Base-by-base conservation (phyloP, 2,113 vertebrate genomes). In the Gymnogyps californianus region DNA sequence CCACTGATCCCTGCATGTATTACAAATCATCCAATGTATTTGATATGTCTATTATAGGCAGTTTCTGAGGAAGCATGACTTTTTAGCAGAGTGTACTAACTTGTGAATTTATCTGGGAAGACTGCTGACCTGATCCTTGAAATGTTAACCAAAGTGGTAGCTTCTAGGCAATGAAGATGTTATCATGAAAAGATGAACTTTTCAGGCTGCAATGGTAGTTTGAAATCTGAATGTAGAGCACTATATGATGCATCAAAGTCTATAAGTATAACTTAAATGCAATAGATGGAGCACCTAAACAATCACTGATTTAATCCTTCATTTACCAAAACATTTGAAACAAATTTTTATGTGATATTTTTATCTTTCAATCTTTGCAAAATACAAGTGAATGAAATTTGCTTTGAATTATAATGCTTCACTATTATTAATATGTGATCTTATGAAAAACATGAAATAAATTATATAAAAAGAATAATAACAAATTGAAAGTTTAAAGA, bases 1-100 rank as follows among this genome's bases (percentile, higher is more conserved):
- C 80, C 61, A 72, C 58, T 91, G 89, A 92, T 96, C 91, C 58
- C 91, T 95, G 49, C 70, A 80, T 57, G 36, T 83, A 82, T 95
- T 91, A 84, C 61, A 82, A 91, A 91, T 65, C 80, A 78, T 49
- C n/a, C 44, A 67, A 7, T 34, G 46, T 54, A 24, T 75, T 82
- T 87, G 74, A 91, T 89, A n/a, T 57, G 69, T 92, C 88, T 94
- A 25, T 92, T 92, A 90, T 10, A 57, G 81, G 67, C 55, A 75
- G 34, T 58, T 81, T 87, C 40, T 75, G 38, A 59, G 36, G 51
- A 92, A 89, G 24, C n/a, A 25, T 67, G 58, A 34, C 54, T 80
- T 83, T 64, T 74, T 80, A 88, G 31, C 9, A 72, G 76, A 44
- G 44, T 36, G 11, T 66, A 80, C 51, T 32, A 77, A 58, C 44